A percentile compares a stretch with the other conserved stretches of the same genome.
Conservation (phyloP, 2,888 invertebrate genomes). For the Orthosia incerta region DNA sequence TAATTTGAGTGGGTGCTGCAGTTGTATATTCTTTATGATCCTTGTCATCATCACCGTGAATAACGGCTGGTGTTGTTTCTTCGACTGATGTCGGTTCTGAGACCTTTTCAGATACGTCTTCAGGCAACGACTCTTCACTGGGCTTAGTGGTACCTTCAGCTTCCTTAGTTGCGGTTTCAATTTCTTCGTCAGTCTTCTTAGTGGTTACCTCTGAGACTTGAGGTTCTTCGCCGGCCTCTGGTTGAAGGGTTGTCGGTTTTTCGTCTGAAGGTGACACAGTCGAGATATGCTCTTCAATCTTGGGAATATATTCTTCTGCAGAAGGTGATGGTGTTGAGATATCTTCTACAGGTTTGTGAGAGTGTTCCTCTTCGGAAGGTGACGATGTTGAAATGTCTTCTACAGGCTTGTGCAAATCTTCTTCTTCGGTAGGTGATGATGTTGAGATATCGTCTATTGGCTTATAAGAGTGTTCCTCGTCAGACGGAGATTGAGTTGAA, state of each 20-base stretch:
- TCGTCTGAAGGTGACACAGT: constrained; percentile 27
- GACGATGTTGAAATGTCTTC: constrained; percentile 19
- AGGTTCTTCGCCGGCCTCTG: constrained; percentile 19
- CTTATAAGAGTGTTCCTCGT: constrained; percentile 21
- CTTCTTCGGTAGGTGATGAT: constrained; percentile 13
- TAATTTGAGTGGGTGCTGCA: constrained; percentile 23
- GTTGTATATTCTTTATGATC: constrained; percentile 51
- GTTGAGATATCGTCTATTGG: constrained; percentile 13
- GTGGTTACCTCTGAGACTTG: constrained; percentile 36
- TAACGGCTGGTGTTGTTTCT: constrained; percentile 32
- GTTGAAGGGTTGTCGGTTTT: constrained; percentile 29
- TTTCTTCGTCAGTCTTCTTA: constrained; percentile 35
- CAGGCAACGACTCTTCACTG: constrained; percentile 39
- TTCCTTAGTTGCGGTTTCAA: constrained; percentile 50
- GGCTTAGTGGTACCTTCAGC: constrained; percentile 31
- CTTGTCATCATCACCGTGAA: constrained; percentile 21
- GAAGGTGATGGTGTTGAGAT: constrained; percentile 18
- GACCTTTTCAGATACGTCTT: constrained; percentile 40
- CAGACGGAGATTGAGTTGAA: background rate
- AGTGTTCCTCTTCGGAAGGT: constrained; percentile 25
- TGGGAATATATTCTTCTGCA: constrained; percentile 60
- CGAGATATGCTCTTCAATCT: constrained; percentile 49
- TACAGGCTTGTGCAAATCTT: constrained; percentile 13
- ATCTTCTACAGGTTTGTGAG: constrained; percentile 24
- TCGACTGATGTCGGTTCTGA: constrained; percentile 34